Base-by-base conservation (phyloP, 2,797 vertebrate species). In the Borostomias antarcticus region DNA sequence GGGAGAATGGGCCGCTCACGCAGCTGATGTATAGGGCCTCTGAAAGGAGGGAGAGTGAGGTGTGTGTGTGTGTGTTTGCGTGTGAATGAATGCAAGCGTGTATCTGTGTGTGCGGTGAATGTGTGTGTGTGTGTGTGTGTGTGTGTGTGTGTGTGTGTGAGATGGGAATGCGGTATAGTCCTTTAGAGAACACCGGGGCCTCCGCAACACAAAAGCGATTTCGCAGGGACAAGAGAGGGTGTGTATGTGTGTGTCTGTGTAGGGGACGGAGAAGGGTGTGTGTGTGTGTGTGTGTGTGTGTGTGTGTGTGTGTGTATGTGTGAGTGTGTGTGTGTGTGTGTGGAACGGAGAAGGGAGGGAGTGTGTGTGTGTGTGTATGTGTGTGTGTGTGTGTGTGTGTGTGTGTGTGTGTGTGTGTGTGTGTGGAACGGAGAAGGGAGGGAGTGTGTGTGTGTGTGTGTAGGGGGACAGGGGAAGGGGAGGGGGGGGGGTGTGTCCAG, bases 11-110 rank as follows among this genome's bases (percentile, higher is more conserved):
- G 13, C 40, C 11, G 15, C 40, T 43, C 69, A 64, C 77, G 64
- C 76, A 69, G 69, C 67, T 79, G 62, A 82, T 77, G 68, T 79
- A 80, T 82, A 75, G 70, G 68, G 71, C 47, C 40, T 43, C 6
- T 43, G 40, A 43, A 43, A 17, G 40, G 40, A 3, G 2, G 2
- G 17, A 11, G 40, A 43, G 40, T 3, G 40, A 43, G 3, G 11
- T 3, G 19, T 45, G 8, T 7, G 21, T 10, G 29, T 15, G 37
- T 51, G 60, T 59, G 48, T 62, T 48, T 57, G 48, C 62, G 2
- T 58, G 64, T 35, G n/a, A n/a, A n/a, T n/a, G n/a, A n/a, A n/a
- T n/a, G n/a, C n/a, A n/a, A n/a, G n/a, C n/a, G 66, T 67, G 64
- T 48, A 37, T 33, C 40, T 50, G 64, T 52, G 65, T 52, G 15